Evolutionary conservation across 2,797 vertebrate species (phyloP), one percentile per base, ranked within the genome.

Genomic region (Rhinichthys osculus): DNA sequence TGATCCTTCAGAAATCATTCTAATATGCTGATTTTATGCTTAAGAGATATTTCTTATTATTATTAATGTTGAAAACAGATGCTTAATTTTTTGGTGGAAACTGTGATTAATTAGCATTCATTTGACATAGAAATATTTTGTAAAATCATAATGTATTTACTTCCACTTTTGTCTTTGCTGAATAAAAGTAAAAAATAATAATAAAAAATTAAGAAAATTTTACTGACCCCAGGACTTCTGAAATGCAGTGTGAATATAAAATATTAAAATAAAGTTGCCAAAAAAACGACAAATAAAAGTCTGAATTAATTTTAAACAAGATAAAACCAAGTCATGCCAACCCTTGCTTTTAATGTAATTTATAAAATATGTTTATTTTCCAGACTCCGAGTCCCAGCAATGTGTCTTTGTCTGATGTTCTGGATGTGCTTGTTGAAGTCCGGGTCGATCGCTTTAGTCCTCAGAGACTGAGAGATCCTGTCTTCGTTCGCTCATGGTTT

Each of bases 361-460:
- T 17, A 10, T 54, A 33, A 33, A 6, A 30, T 81, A 2, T 72
- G 5, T 33, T 57, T 73, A 9, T 10, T 21, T 50, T n/a, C 2
- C 67, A 85, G 83, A 27, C 77, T 64, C 40, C 2, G 8, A 47
- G 27, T 38, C 50, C 5, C 16, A 79, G 27, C 67, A 62, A 19
- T 42, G 9, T 72, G 66, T 27, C 27, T 16, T 13, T 27, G 38
- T 38, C 83, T 4, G 27, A 62, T 70, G 83, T 72, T 33, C 52
- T 85, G 83, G 83, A 85, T 14, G 76, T 38, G 66, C 79, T 85
- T 14, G 14, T 17, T 35, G 83, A 85, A 0, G 7, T 64, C 19
- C 77, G 76, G 1, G 50, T 85, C 27, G 23, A 21, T 72, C 83
- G 83, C 40, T 72, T 85, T 44, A 85, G 83, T 85, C 77, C 67